Evolutionary conservation across 1,140 invertebrate species (phyloP).

Genomic region (Prorops nasuta): DNA sequence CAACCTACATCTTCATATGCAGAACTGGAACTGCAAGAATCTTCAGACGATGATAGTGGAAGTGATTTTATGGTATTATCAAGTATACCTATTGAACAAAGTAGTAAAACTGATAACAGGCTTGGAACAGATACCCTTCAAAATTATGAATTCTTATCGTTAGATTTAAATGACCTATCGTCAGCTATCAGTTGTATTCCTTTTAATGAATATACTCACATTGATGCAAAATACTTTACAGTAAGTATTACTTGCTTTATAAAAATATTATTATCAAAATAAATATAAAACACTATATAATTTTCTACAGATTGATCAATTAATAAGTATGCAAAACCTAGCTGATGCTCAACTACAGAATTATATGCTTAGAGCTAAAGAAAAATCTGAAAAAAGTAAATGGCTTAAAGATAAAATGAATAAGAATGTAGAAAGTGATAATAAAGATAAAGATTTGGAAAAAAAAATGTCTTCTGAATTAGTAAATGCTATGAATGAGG

Average conservation of each 20-base stretch:
- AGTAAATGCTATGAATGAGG: not conserved
- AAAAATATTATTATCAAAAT: not conserved
- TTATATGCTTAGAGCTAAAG: too few relatives aligned
- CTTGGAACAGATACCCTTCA: conserved; percentile 33
- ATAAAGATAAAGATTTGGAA: not conserved
- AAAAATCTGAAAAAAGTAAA: conserved; percentile 5
- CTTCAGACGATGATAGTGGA: conserved; percentile 6
- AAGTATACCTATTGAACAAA: conserved; percentile 24
- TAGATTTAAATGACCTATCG: conserved; percentile 31
- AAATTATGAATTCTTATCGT: conserved; percentile 32
- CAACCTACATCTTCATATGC: conserved; percentile 3
- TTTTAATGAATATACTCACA: conserved; percentile 27
- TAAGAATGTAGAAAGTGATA: not conserved
- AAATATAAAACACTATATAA: conserved; percentile 2
- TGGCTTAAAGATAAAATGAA: not conserved
- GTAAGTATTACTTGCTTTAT: conserved; percentile 22
- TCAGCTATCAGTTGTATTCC: conserved; percentile 33
- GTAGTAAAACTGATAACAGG: conserved; percentile 30
- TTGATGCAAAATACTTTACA: conserved; percentile 32
- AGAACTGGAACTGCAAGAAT: too few relatives aligned
- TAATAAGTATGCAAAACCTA: conserved; percentile 30
- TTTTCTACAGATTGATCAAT: conserved; percentile 31
- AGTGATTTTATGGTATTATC: conserved; percentile 26
- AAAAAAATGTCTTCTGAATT: not conserved
- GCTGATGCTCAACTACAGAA: conserved; percentile 24